Conservation (phyloP, 2,888 invertebrate genomes). For the Callinectes sapidus region DNA sequence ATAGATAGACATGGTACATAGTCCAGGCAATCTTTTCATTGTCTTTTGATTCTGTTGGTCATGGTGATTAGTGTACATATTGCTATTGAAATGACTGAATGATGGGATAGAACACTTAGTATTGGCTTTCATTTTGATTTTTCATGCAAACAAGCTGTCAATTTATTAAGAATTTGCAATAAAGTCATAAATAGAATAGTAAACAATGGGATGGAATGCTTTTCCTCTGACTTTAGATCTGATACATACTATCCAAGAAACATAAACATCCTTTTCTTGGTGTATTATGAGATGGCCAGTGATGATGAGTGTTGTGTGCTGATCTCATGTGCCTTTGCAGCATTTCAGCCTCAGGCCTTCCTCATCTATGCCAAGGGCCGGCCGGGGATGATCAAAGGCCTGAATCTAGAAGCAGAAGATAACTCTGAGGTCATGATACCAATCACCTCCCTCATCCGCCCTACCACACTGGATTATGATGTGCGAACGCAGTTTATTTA, state of each 20-base stretch:
- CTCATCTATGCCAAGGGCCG: conserved; percentile 82
- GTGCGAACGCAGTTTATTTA: conserved; percentile 80
- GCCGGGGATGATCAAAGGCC: conserved; percentile 84
- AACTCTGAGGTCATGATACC: conserved; percentile 82
- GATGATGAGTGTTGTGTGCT: neutral
- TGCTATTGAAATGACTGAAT: neutral
- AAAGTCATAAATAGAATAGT: no score
- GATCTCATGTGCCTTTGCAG: conserved; percentile 75
- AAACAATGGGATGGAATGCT: no score
- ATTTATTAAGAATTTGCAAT: no score
- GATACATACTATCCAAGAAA: neutral
- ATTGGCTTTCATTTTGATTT: no score
- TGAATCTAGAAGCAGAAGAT: conserved; percentile 75
- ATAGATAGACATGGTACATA: neutral
- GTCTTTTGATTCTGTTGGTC: neutral
- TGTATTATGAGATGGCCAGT: neutral
- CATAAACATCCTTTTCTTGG: neutral
- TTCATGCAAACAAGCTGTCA: no score
- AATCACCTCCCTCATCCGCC: conserved; percentile 82
- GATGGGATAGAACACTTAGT: neutral
- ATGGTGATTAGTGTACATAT: neutral
- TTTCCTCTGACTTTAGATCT: neutral
- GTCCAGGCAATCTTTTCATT: neutral
- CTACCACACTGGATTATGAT: conserved; percentile 84
- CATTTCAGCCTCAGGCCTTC: conserved; percentile 81